Percentiles rank a stretch among this genome's conserved stretches.
phyloP scores from a whole-genome alignment of 2,888 invertebrate species.

The Aromia moschata region DNA sequence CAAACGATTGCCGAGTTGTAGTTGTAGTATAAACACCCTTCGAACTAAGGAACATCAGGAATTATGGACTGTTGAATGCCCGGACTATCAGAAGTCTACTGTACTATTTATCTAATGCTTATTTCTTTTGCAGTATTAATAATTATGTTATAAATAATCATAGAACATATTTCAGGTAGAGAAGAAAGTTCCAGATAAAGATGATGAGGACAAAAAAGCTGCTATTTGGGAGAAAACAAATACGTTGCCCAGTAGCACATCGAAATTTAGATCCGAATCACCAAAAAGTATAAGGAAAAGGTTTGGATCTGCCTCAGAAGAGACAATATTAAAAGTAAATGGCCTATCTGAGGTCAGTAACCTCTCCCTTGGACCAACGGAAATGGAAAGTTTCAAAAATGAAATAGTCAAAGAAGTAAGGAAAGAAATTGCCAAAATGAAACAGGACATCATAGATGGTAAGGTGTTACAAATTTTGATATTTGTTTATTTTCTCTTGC shows the following conservation, averaged over 20 bases:
- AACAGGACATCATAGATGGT: slow-evolving; percentile 97
- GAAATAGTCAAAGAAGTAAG: slow-evolving; percentile 93
- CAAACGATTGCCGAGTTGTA: too few relatives aligned
- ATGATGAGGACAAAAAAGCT: slow-evolving; percentile 63
- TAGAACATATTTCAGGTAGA: slow-evolving; percentile 53
- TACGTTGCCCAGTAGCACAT: slow-evolving; percentile 72
- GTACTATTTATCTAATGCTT: too few relatives aligned
- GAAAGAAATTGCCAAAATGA: slow-evolving; percentile 89
- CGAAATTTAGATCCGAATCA: slow-evolving; percentile 71
- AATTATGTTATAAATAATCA: too few relatives aligned
- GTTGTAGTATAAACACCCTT: too few relatives aligned
- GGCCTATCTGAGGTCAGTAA: slow-evolving; percentile 67
- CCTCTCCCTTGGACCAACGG: slow-evolving; percentile 74
- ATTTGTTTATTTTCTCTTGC: too few relatives aligned
- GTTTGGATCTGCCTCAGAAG: slow-evolving; percentile 89
- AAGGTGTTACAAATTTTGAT: too few relatives aligned
- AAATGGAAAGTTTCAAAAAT: slow-evolving; percentile 91
- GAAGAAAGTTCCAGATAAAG: slow-evolving; percentile 61
- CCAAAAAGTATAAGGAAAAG: slow-evolving; percentile 87
- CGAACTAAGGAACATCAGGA: too few relatives aligned
- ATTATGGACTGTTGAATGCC: too few relatives aligned
- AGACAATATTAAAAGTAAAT: slow-evolving; percentile 82
- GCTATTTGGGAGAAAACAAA: slow-evolving; percentile 77
- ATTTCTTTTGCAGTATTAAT: too few relatives aligned
- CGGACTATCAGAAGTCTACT: too few relatives aligned